Evolutionary conservation across 2,113 vertebrate species (phyloP).

Genomic region (Pygoscelis adeliae): DNA sequence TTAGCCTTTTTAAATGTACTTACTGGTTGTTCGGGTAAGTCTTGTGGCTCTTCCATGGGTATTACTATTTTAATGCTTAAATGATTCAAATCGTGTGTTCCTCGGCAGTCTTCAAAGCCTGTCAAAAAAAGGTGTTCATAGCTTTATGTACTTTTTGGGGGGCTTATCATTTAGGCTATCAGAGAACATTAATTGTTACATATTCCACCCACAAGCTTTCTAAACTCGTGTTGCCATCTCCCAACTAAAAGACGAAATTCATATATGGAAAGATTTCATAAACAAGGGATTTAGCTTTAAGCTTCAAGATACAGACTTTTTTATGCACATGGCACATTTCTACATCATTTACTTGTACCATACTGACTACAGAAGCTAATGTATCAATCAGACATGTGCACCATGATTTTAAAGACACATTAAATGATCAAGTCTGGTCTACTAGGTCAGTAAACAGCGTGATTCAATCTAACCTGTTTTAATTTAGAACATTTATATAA

Average conservation of each 20-base stretch:
- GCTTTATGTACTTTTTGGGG: conserved; percentile 70
- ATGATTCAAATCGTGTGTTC: conserved; percentile 6
- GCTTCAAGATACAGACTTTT: conserved; percentile 41
- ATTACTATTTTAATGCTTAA: conserved; percentile 20
- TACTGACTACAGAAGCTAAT: conserved; percentile 28
- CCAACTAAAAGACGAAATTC: conserved; percentile 48
- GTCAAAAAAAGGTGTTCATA: conserved; percentile 66
- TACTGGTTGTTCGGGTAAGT: conserved; percentile 79
- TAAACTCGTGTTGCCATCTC: conserved; percentile 61
- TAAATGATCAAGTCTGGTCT: conserved; percentile 62
- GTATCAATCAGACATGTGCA: conserved; percentile 53
- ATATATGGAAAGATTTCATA: conserved; percentile 60
- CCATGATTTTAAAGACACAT: conserved; percentile 61
- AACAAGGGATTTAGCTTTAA: conserved; percentile 72
- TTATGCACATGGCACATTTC: conserved; percentile 57
- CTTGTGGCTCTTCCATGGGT: conserved; percentile 81
- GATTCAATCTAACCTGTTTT: conserved; percentile 80
- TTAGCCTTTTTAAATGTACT: conserved; percentile 58
- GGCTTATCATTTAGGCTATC: conserved; percentile 78
- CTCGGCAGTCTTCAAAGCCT: conserved; percentile 74
- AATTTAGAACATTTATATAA: conserved; percentile 78
- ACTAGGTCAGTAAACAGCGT: conserved; percentile 67
- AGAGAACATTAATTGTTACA: conserved; percentile 50
- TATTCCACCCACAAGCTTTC: conserved; percentile 63
- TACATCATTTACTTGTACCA: background rate